Percentiles rank a stretch among this genome's conserved stretches.
Evolutionary conservation across 2,113 vertebrate genomes (phyloP).

Genomic region (Machaerirhynchus nigripectus): DNA sequence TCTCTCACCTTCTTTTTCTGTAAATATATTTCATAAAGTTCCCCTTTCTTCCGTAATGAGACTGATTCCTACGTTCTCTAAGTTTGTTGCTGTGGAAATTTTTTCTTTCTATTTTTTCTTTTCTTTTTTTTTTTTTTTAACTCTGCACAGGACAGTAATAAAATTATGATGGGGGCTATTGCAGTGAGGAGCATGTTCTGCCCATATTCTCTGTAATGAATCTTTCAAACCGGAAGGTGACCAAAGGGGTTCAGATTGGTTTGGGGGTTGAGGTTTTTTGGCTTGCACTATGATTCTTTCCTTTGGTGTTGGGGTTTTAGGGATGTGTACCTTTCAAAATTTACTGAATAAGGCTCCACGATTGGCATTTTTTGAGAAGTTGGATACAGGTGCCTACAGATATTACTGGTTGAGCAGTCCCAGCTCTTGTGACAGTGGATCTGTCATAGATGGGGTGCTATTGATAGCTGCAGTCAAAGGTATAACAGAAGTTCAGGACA

Average conservation of each 20-base stretch:
- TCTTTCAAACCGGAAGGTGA: neutral
- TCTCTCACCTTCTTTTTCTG: slow-evolving; percentile 25
- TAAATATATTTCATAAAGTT: slow-evolving; percentile 58
- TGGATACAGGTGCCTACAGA: neutral
- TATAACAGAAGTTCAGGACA: neutral
- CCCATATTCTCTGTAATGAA: neutral
- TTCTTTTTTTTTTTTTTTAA: neutral
- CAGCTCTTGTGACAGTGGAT: neutral
- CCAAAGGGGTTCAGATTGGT: neutral
- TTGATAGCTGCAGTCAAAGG: neutral
- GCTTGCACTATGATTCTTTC: neutral
- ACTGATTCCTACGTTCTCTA: neutral
- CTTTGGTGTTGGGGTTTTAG: neutral
- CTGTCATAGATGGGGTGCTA: neutral
- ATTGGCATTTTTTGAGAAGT: neutral
- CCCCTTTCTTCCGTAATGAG: slow-evolving; percentile 51
- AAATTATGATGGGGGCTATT: neutral
- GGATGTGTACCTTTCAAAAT: neutral
- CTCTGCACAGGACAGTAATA: neutral
- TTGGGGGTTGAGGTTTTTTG: neutral
- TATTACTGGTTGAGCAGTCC: neutral
- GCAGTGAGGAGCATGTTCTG: neutral
- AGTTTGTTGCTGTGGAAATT: neutral
- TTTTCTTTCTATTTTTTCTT: neutral
- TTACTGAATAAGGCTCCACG: neutral